Evolutionary conservation across 2,113 vertebrate species (phyloP).

Genomic region (Prolemur simus): DNA sequence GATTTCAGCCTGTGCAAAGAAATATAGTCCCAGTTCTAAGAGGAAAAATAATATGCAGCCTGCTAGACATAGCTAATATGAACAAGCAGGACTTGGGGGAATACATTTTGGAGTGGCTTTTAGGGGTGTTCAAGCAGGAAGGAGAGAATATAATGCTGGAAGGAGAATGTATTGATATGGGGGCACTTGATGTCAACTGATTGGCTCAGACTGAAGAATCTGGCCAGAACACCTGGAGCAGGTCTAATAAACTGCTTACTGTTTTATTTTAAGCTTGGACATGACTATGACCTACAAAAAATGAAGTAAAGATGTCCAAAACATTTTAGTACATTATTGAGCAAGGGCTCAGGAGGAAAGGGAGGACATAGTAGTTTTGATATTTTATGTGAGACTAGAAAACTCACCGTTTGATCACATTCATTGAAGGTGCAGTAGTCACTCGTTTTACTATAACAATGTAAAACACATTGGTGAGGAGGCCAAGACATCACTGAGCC

Average conservation of each 20-base stretch:
- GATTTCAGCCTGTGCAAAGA: not conserved
- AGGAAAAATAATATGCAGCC: not conserved
- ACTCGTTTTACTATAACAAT: not conserved
- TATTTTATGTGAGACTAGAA: not conserved
- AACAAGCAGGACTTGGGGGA: not conserved
- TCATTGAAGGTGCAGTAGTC: not conserved
- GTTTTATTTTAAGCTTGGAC: not conserved
- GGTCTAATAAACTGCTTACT: not conserved
- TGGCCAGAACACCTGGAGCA: not conserved
- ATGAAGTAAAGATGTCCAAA: not conserved
- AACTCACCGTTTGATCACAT: not conserved
- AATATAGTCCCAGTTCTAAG: not conserved
- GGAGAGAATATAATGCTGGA: not conserved
- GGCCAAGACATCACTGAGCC: not conserved
- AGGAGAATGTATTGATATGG: not conserved
- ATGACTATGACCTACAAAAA: not conserved
- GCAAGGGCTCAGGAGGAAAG: not conserved
- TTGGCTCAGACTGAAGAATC: not conserved
- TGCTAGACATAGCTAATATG: not conserved
- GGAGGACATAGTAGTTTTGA: not conserved
- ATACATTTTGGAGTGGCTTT: not conserved
- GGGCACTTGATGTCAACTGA: not conserved
- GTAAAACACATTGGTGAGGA: not conserved
- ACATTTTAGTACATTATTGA: not conserved
- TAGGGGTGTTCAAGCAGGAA: not conserved